These are phyloP conservation scores for Lordiphosa collinella DNA, from an alignment of 1,140 invertebrate species.

Conservation along the genomic window DNA sequence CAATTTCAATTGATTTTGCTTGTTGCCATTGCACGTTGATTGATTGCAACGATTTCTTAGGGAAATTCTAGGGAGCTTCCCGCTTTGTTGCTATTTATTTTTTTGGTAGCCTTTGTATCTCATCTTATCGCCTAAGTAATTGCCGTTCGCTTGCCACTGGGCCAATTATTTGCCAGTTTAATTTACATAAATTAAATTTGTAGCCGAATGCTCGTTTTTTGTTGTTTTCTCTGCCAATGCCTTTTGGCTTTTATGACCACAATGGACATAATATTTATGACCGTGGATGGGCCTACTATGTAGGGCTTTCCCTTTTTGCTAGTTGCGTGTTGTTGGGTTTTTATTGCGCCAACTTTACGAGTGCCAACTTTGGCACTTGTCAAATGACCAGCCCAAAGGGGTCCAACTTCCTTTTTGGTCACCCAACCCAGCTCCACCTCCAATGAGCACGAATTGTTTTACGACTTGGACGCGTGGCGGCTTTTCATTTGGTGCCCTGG, in stretches of 20 bases:
- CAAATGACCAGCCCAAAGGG: constrained; percentile 46
- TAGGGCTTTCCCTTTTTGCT: constrained; percentile 2
- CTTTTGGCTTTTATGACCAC: constrained; percentile 50
- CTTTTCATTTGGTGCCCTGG: constrained; percentile 11
- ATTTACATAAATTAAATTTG: constrained; percentile 66
- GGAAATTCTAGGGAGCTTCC: constrained; percentile 54
- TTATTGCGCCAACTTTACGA: constrained; percentile 57
- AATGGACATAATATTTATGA: constrained; percentile 55
- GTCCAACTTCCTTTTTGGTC: constrained; percentile 6
- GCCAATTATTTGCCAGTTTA: constrained; percentile 65
- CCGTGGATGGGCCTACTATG: constrained; percentile 11
- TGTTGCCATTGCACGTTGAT: constrained; percentile 71
- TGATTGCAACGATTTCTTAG: constrained; percentile 73
- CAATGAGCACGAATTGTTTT: constrained; percentile 40
- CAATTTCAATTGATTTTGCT: constrained; percentile 77
- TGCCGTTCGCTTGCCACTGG: constrained; percentile 35
- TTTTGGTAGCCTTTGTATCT: constrained; percentile 21
- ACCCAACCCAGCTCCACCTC: constrained; percentile 3
- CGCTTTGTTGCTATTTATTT: not conserved
- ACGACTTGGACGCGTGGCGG: constrained; percentile 38
- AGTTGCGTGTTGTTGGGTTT: constrained; percentile 23
- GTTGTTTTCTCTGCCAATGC: constrained; percentile 3
- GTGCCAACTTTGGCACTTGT: constrained; percentile 57
- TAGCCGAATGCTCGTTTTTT: constrained; percentile 22
- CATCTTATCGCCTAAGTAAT: constrained; percentile 66